phyloP scores from a whole-genome alignment of 2,888 invertebrate species.

The Lepidocyrtoides sp. region DNA sequence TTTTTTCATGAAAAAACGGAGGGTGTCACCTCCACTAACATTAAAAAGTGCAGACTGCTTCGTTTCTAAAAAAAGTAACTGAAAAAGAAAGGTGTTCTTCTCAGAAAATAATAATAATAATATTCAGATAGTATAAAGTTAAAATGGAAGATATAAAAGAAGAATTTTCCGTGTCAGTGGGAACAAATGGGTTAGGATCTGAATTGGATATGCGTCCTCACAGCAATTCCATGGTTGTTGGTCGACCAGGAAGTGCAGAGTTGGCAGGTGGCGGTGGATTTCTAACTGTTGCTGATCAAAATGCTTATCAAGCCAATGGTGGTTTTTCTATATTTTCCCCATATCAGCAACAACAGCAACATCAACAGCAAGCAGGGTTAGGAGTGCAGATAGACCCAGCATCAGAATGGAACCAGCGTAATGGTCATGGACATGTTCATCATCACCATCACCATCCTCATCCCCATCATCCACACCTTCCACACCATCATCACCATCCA shows the following conservation, averaged over 20 bases:
- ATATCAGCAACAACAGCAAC: slow-evolving; percentile 71
- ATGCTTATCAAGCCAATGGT: slow-evolving; percentile 68
- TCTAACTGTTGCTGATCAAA: slow-evolving; percentile 12
- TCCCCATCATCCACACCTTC: slow-evolving; percentile 45
- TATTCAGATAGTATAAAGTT: neutral
- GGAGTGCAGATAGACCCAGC: slow-evolving; percentile 54
- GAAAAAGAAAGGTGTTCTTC: neutral
- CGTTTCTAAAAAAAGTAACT: neutral
- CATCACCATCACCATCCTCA: slow-evolving; percentile 41
- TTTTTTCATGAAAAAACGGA: slow-evolving; percentile 1
- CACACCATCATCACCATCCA: slow-evolving; percentile 65
- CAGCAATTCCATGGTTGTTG: slow-evolving; percentile 61
- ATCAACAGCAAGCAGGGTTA: slow-evolving; percentile 67
- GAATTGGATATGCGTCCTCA: slow-evolving; percentile 68
- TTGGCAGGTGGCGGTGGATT: slow-evolving; percentile 50
- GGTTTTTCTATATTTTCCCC: slow-evolving; percentile 63
- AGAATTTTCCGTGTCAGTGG: slow-evolving; percentile 56
- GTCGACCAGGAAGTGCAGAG: slow-evolving; percentile 67
- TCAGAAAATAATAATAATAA: neutral
- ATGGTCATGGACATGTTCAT: slow-evolving; percentile 65
- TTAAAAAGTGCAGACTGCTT: neutral
- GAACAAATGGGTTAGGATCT: slow-evolving; percentile 64
- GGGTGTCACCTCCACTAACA: neutral
- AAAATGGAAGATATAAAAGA: slow-evolving; percentile 71
- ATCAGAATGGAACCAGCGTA: slow-evolving; percentile 74